phyloP scores from a whole-genome alignment of 53 echinoderm and acorn worm genomes.

The Holothuria leucospilota region DNA sequence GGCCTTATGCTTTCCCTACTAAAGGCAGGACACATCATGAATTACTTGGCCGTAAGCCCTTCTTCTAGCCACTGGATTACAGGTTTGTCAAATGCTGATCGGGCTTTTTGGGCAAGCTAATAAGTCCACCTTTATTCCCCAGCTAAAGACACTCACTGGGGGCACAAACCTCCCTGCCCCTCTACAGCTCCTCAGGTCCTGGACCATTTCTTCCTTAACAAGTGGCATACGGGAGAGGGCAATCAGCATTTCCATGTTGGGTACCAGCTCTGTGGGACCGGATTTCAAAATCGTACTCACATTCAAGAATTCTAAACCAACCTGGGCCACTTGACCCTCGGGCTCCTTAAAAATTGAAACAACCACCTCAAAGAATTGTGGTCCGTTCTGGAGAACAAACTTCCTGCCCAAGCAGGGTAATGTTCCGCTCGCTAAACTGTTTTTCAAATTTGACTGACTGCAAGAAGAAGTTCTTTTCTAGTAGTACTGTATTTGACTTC shows the following conservation, averaged over 20 bases:
- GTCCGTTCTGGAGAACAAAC: not conserved
- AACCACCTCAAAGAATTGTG: too few species aligned
- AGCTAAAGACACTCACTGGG: not conserved
- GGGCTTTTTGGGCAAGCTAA: not conserved
- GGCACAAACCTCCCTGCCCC: not conserved
- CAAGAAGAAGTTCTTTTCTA: not conserved
- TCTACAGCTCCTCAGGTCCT: too few species aligned
- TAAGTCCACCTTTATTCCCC: not conserved
- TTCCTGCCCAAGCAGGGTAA: not conserved
- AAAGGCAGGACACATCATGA: not conserved
- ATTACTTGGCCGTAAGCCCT: not conserved
- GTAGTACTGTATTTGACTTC: not conserved
- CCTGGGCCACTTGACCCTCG: conserved; percentile 1
- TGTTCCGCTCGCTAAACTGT: not conserved
- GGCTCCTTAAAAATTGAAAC: too few species aligned
- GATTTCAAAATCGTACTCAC: not conserved
- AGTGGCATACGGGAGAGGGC: too few species aligned
- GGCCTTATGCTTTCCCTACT: not conserved
- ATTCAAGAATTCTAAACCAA: not conserved
- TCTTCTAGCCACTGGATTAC: not conserved
- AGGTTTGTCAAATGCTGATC: not conserved
- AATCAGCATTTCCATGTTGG: not conserved
- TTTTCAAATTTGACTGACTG: not conserved
- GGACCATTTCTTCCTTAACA: too few species aligned
- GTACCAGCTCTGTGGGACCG: not conserved